A percentile compares a stretch with the other conserved stretches of the same genome.
phyloP scores from a whole-genome alignment of 1,140 invertebrate genomes.

The Lineus longissimus region DNA sequence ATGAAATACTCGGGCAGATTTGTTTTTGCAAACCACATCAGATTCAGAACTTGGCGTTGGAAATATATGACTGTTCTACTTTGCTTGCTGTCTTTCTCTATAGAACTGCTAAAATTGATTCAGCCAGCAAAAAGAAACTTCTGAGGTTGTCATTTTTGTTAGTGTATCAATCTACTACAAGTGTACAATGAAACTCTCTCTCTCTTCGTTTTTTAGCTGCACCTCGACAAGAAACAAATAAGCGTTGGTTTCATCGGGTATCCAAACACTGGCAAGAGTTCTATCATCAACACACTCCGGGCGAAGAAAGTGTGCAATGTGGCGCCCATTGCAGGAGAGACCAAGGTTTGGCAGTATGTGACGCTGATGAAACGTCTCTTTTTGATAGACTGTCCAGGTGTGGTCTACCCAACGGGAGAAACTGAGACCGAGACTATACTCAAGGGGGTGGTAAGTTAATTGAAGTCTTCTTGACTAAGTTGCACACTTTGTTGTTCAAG shows the following conservation, averaged over 20 bases:
- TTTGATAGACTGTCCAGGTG: slow-evolving; percentile 97
- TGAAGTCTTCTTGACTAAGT: too few species aligned
- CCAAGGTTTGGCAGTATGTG: slow-evolving; percentile 99
- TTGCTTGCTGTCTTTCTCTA: too few species aligned
- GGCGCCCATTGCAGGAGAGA: slow-evolving; percentile 98
- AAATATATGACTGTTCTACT: too few species aligned
- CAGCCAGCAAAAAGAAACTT: too few species aligned
- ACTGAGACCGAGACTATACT: slow-evolving; percentile 91
- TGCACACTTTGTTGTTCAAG: background rate
- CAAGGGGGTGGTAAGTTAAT: slow-evolving; percentile 63
- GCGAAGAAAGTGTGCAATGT: slow-evolving; percentile 76
- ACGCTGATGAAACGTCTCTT: slow-evolving; percentile 96
- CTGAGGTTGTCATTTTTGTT: too few species aligned
- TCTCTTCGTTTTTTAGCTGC: slow-evolving; percentile 58
- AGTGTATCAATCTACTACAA: too few species aligned
- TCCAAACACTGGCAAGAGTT: slow-evolving; percentile 98
- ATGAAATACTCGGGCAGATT: background rate
- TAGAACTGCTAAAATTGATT: too few species aligned
- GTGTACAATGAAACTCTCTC: too few species aligned
- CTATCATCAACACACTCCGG: slow-evolving; percentile 92
- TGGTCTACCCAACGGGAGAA: slow-evolving; percentile 90
- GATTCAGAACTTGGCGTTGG: too few species aligned
- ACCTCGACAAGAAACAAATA: slow-evolving; percentile 94
- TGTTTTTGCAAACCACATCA: too few species aligned
- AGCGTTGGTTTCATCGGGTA: slow-evolving; percentile 99